Base-by-base conservation (phyloP, 2,113 vertebrate genomes). In the Corvus hawaiiensis region DNA sequence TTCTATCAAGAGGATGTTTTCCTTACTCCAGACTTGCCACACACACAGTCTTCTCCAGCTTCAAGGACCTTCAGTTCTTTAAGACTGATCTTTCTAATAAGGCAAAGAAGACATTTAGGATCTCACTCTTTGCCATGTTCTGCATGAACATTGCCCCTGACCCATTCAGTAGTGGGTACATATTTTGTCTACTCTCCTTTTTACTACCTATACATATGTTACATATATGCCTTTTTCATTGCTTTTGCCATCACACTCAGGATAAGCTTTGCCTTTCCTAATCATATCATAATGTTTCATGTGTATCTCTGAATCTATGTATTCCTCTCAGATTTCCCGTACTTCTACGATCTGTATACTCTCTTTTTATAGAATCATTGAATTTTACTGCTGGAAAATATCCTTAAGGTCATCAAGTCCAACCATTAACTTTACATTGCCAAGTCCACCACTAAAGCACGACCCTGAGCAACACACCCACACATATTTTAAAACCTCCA, bases 11-110 rank as follows among this genome's bases (percentile, higher is more conserved):
- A 20, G 10, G 28, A 73, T 63, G 4, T 16, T 6, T 54, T 68
- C 32, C 30, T 83, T 74, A 13, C 28, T 79, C 32, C 19, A 56
- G n/a, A 48, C 5, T 74, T 82, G 19, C 7, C 8, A 4, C 3
- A 32, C 11, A 37, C 20, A 32, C 22, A 35, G 3, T 12, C 28
- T 1, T 7, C 30, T 4, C 2, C 3, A 4, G 1, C 3, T 71
- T 87, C 41, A 33, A 67, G 5, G 2, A n/a, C 7, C 13, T 46
- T 72, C 13, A 14, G 16, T 68, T 59, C 39, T 35, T 76, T 20
- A 67, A 43, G 13, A 3, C 1, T 32, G 16, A 26, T 66, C 11
- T 46, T 55, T 16, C 20, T 81, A 19, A 11, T 48, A 84, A 64
- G 4, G 2, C 1, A 14, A 82, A 68, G 59, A 32, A n/a, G 5